Conservation (phyloP, 1,140 invertebrate genomes). For the Orussus abietinus region DNA sequence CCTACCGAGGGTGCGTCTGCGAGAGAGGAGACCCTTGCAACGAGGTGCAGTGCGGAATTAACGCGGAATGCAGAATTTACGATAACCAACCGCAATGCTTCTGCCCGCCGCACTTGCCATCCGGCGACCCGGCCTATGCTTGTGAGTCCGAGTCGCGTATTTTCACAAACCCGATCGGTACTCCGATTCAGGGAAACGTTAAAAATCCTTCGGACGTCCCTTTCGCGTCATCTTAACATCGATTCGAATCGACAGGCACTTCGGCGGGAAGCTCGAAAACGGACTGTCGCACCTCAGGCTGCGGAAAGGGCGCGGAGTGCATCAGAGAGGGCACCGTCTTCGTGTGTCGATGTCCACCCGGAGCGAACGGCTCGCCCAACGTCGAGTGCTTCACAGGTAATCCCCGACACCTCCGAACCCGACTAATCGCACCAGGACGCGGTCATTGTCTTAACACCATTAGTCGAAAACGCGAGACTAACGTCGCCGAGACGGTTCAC, state of each 20-base stretch:
- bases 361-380: constrained; percentile 69
- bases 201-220: not conserved
- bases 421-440: too few relatives aligned
- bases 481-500: too few relatives aligned
- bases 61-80: constrained; percentile 73
- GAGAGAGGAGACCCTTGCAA: constrained; percentile 65
- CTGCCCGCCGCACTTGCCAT: constrained; percentile 75
- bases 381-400: constrained; percentile 77
- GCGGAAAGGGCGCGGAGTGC: constrained; percentile 78
- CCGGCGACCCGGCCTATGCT: constrained; percentile 79
- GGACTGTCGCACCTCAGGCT: constrained; percentile 79
- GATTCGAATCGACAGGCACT: constrained; percentile 55
- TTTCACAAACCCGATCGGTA: not conserved
- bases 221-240: constrained; percentile 11
- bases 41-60: constrained; percentile 71
- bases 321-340: constrained; percentile 74
- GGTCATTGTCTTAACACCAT: too few relatives aligned
- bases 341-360: constrained; percentile 75
- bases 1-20: constrained; percentile 73
- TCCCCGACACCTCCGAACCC: constrained; percentile 48
- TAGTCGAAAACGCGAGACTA: too few relatives aligned
- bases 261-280: constrained; percentile 58
- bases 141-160: constrained; percentile 59
- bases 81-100: constrained; percentile 71
- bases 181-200: constrained; percentile 5